Evolutionary conservation across 2,113 vertebrate species (phyloP).

Genomic region (Symphodus melops): DNA sequence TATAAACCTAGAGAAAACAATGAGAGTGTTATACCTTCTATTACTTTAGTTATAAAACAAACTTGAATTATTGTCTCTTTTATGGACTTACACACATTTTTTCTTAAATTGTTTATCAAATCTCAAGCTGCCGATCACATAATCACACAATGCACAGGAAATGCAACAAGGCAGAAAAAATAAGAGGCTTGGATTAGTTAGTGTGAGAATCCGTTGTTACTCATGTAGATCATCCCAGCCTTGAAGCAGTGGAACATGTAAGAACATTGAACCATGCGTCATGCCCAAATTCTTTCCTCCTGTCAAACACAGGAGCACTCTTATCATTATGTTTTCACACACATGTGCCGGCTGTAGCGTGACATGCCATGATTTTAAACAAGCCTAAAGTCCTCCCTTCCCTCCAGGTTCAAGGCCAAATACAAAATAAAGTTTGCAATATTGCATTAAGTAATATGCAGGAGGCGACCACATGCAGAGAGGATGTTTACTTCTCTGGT

Average conservation of each 20-base stretch:
- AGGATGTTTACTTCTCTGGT: conserved; percentile 68
- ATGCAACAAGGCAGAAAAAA: neutral
- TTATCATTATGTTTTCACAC: conserved; percentile 2
- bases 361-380: conserved; percentile 29
- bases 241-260: conserved; percentile 48
- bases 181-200: neutral
- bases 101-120: too few species aligned
- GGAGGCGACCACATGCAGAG: conserved; percentile 44
- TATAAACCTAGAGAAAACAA: too few species aligned
- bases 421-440: conserved; percentile 29
- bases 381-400: neutral
- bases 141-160: neutral
- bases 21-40: too few species aligned
- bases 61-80: too few species aligned
- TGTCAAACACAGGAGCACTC: conserved; percentile 10
- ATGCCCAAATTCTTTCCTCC: conserved; percentile 33
- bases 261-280: conserved; percentile 39
- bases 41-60: too few species aligned
- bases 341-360: neutral
- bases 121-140: neutral
- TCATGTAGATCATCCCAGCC: conserved; percentile 10
- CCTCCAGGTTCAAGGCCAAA: conserved; percentile 9
- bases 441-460: conserved; percentile 16
- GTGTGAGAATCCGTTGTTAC: conserved; percentile 21
- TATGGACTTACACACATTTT: too few species aligned